These are phyloP conservation scores for Apodemia hepburni DNA, from an alignment of 2,888 invertebrate genomes.

Conservation along the genomic window DNA sequence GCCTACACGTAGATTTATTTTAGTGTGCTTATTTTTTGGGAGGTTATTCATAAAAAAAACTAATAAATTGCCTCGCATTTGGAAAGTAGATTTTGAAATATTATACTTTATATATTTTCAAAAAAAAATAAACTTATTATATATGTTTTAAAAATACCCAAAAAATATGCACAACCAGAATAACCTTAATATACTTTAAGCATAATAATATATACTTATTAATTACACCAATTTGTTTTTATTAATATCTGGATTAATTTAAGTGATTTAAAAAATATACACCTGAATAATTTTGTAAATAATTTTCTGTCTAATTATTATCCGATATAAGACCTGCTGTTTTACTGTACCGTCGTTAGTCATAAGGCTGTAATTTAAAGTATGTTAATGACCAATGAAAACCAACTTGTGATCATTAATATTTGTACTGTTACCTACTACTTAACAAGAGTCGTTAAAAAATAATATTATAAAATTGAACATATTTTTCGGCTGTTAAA, in stretches of 20 bases:
- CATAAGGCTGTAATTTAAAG: constrained; percentile 75
- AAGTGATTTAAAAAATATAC: constrained; percentile 1
- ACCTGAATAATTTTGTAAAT: constrained; percentile 44
- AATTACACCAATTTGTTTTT: neutral
- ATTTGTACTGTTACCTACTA: constrained; percentile 82
- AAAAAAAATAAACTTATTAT: constrained; percentile 67
- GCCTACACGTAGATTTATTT: constrained; percentile 38
- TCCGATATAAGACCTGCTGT: constrained; percentile 65
- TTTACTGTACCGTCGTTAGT: constrained; percentile 68
- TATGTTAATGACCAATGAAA: constrained; percentile 82
- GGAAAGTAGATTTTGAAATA: constrained; percentile 78
- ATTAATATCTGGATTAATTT: neutral
- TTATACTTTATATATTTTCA: constrained; percentile 67
- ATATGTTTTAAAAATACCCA: constrained; percentile 60
- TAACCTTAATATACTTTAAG: neutral
- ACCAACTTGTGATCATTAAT: constrained; percentile 82
- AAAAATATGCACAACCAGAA: constrained; percentile 51
- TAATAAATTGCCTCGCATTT: constrained; percentile 79
- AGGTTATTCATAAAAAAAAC: constrained; percentile 47
- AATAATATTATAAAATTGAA: constrained; percentile 79
- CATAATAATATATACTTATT: constrained; percentile 21
- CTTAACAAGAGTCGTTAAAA: constrained; percentile 81
- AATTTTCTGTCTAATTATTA: constrained; percentile 40
- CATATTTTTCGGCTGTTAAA: constrained; percentile 81
- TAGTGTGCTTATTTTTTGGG: constrained; percentile 56